Evolutionary conservation across 2,797 vertebrate species (phyloP).

Genomic region (Eulemur albifrons): DNA sequence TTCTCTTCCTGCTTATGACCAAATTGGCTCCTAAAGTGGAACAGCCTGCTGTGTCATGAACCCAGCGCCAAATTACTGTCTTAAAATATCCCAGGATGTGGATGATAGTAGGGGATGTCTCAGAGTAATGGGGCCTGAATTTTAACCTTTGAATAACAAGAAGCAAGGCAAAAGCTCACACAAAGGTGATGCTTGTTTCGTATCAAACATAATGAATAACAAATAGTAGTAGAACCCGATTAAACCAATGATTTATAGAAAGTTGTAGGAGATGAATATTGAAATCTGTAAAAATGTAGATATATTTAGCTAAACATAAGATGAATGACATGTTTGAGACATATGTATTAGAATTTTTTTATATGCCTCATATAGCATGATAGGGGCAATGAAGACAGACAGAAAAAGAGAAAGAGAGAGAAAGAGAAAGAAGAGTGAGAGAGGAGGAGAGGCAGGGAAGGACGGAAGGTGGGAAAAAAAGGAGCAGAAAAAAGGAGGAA

Average conservation of each 20-base stretch:
- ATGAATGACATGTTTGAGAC: not conserved
- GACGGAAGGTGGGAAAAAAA: not conserved
- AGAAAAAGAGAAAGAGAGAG: no score
- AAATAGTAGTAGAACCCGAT: not conserved
- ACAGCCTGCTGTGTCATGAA: not conserved
- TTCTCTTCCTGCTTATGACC: conserved; percentile 33
- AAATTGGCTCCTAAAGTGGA: conserved; percentile 38
- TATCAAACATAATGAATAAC: not conserved
- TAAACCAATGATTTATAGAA: not conserved
- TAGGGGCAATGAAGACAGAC: not conserved
- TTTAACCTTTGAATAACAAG: not conserved
- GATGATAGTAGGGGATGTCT: not conserved
- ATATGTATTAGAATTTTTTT: not conserved
- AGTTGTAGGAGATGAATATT: not conserved
- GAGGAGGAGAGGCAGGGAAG: fast-evolving
- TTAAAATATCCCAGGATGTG: not conserved
- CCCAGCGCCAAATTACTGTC: conserved; percentile 24
- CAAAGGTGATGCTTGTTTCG: not conserved
- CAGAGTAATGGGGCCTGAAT: not conserved
- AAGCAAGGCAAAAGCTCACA: not conserved
- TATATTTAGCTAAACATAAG: conserved; percentile 25
- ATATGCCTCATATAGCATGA: not conserved
- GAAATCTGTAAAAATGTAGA: conserved; percentile 1
- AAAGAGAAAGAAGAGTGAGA: no score
- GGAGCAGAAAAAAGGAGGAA: fast-evolving